phyloP scores from a whole-genome alignment of 1,140 invertebrate genomes.

The Cheumatopsyche charites region DNA sequence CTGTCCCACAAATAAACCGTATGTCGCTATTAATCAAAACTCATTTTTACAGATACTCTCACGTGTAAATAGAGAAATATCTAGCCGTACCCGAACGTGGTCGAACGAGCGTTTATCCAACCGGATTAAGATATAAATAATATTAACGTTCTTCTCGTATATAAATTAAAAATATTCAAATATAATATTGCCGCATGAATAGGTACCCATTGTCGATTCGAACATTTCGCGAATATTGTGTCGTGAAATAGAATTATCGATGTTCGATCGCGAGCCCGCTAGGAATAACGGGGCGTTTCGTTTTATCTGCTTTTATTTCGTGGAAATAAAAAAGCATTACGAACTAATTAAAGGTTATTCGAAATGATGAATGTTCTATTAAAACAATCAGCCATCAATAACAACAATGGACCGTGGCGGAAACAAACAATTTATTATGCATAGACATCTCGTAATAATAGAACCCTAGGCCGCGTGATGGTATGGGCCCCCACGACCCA shows the following conservation, averaged over 20 bases:
- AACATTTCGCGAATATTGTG: too few species aligned
- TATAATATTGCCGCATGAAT: not conserved
- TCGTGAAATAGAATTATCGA: too few species aligned
- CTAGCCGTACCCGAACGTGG: too few species aligned
- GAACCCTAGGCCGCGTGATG: conserved; percentile 4
- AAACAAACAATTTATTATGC: conserved; percentile 46
- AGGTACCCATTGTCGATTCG: not conserved
- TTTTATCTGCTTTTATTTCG: too few species aligned
- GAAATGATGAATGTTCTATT: conserved; percentile 48
- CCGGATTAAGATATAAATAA: too few species aligned
- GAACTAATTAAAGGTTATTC: conserved; percentile 45
- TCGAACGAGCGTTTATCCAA: too few species aligned
- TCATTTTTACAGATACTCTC: not conserved
- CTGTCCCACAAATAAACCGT: not conserved
- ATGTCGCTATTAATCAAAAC: conserved; percentile 6
- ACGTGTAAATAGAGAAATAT: not conserved
- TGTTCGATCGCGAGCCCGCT: too few species aligned
- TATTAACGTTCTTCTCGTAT: not conserved
- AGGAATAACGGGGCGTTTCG: too few species aligned
- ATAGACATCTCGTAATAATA: conserved; percentile 41
- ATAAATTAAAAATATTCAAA: conserved; percentile 1
- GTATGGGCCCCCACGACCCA: not conserved
- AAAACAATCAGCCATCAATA: conserved; percentile 48
- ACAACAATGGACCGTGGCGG: conserved; percentile 44
- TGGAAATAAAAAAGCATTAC: not conserved